phyloP scores from a whole-genome alignment of 2,797 vertebrate genomes.

The Siniperca undulata region DNA sequence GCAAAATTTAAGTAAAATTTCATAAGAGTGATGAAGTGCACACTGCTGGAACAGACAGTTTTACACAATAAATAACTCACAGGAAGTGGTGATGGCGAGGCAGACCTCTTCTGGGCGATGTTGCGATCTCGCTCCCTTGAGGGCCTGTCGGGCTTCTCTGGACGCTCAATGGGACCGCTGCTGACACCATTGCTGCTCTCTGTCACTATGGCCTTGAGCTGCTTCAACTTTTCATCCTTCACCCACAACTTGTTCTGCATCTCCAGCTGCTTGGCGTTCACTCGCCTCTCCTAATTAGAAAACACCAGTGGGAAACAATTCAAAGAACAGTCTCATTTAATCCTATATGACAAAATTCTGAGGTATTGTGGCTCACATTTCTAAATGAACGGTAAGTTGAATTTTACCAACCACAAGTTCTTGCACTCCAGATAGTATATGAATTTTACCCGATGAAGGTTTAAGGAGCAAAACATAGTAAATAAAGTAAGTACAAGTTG shows the following conservation, averaged over 20 bases:
- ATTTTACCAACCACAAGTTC: neutral
- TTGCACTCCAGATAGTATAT: neutral
- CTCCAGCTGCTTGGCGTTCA: conserved; percentile 96
- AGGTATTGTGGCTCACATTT: neutral
- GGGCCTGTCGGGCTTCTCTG: conserved; percentile 88
- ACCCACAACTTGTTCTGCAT: conserved; percentile 99
- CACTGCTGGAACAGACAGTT: neutral
- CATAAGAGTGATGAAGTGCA: neutral
- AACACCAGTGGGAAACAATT: neutral
- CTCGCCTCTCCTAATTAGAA: conserved; percentile 89
- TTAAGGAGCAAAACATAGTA: neutral
- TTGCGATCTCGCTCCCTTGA: conserved; percentile 89
- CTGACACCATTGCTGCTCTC: conserved; percentile 80
- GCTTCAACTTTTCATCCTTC: conserved; percentile 97
- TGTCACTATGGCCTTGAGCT: conserved; percentile 95
- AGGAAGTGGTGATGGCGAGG: conserved; percentile 86
- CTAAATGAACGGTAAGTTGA: neutral
- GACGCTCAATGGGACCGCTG: conserved; percentile 63
- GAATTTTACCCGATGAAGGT: neutral
- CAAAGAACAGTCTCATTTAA: neutral
- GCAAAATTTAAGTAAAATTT: conserved; percentile 35
- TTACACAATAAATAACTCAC: conserved; percentile 80
- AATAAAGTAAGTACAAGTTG: neutral
- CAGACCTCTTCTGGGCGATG: conserved; percentile 83
- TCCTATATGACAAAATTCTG: neutral